A percentile compares a stretch with the other conserved stretches of the same genome.
These are phyloP conservation scores for Octopus sinensis DNA, from an alignment of 1,140 invertebrate species.

Conservation along the genomic window DNA sequence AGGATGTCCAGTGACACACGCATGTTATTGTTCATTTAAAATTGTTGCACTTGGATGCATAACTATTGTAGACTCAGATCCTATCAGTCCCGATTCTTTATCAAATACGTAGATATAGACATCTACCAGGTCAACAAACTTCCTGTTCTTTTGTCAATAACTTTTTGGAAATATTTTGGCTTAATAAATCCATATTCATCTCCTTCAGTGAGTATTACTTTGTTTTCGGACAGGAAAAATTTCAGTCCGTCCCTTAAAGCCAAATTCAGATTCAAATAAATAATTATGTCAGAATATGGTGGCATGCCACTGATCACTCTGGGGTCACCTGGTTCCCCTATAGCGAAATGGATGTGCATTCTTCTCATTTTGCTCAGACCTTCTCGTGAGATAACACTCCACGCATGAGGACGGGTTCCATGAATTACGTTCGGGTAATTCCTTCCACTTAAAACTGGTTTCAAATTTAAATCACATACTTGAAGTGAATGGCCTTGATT, in stretches of 20 bases:
- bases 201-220: conserved; percentile 71
- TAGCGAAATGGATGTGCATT: conserved; percentile 77
- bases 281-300: conserved; percentile 65
- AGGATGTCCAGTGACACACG: too few species aligned
- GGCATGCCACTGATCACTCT: conserved; percentile 64
- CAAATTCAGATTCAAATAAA: conserved; percentile 68
- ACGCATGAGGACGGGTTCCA: conserved; percentile 70
- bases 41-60: too few species aligned
- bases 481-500: conserved; percentile 74
- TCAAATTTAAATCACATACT: conserved; percentile 55
- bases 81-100: too few species aligned
- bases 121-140: too few species aligned
- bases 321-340: conserved; percentile 60
- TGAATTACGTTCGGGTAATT: conserved; percentile 65
- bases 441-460: conserved; percentile 54
- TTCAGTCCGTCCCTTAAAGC: conserved; percentile 65
- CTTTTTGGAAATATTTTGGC: conserved; percentile 68
- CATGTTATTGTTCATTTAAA: too few species aligned
- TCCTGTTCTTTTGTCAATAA: conserved; percentile 43
- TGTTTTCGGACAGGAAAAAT: conserved; percentile 73
- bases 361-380: conserved; percentile 73
- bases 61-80: too few species aligned
- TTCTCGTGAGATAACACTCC: conserved; percentile 56
- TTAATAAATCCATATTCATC: conserved; percentile 66
- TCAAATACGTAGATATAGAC: too few species aligned